These are phyloP conservation scores for Bovichtus diacanthus DNA, from an alignment of 2,797 vertebrate genomes.

Conservation along the genomic window DNA sequence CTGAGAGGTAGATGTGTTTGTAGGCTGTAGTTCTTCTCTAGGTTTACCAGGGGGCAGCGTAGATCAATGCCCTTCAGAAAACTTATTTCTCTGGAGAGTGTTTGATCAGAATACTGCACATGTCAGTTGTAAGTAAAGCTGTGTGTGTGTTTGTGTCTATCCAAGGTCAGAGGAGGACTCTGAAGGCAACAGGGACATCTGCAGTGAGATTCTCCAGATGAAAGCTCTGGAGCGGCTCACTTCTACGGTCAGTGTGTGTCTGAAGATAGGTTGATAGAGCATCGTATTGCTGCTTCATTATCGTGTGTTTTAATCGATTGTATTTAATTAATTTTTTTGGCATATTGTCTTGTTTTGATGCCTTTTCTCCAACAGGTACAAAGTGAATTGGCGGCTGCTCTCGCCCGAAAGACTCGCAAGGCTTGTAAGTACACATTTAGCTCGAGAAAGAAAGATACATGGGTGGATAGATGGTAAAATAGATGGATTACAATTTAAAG, in stretches of 20 bases:
- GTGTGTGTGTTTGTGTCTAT: conserved; percentile 27
- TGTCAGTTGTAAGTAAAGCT: conserved; percentile 30
- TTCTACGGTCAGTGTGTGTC: conserved; percentile 88
- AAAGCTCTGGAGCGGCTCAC: conserved; percentile 93
- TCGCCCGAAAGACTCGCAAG: conserved; percentile 95
- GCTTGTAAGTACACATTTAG: conserved; percentile 80
- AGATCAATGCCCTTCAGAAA: conserved; percentile 12
- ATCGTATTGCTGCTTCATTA: background rate
- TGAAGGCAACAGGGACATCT: conserved; percentile 91
- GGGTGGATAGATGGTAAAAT: too few species aligned
- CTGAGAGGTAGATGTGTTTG: conserved; percentile 1
- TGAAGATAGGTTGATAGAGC: background rate
- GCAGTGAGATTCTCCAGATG: conserved; percentile 92
- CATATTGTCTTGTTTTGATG: background rate
- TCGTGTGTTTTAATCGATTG: background rate
- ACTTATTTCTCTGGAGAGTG: conserved; percentile 3
- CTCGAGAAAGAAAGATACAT: background rate
- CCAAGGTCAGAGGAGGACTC: conserved; percentile 86
- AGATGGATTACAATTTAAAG: too few species aligned
- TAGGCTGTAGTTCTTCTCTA: conserved; percentile 46
- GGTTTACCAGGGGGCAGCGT: conserved; percentile 72
- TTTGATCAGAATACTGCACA: conserved; percentile 31
- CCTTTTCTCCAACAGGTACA: conserved; percentile 87
- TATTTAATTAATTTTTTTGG: background rate
- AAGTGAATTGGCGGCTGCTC: conserved; percentile 93